Evolutionary conservation across 1,140 invertebrate genomes (phyloP).

Genomic region (Bombus cullumanus): DNA sequence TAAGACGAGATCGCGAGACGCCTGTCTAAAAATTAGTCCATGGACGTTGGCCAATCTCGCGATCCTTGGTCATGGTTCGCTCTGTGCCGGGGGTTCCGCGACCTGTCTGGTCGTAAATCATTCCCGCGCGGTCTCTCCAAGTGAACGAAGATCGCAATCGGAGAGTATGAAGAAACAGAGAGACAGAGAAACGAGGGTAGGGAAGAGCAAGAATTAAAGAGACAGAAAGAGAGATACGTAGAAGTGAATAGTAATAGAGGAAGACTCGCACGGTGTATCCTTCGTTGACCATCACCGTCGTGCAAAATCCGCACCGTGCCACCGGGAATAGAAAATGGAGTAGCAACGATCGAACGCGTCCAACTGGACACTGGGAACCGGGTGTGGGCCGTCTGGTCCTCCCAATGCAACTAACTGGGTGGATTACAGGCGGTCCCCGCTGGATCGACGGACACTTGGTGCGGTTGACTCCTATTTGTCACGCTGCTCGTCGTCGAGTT

Average conservation of each 20-base stretch:
- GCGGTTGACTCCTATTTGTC: constrained; percentile 58
- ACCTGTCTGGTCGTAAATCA: constrained; percentile 25
- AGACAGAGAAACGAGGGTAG: not conserved
- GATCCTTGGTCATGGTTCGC: constrained; percentile 53
- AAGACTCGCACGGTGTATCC: constrained; percentile 21
- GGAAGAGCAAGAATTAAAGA: not conserved
- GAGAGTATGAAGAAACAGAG: not conserved
- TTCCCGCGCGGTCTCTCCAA: not conserved
- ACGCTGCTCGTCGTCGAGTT: constrained; percentile 26
- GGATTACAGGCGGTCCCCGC: constrained; percentile 65
- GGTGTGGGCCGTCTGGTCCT: not conserved
- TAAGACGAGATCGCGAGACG: constrained; percentile 13
- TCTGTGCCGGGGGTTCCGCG: constrained; percentile 15
- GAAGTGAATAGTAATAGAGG: not conserved
- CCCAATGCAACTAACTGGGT: constrained; percentile 70
- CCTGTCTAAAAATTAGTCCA: not conserved
- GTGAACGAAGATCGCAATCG: constrained; percentile 18
- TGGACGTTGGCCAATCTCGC: constrained; percentile 2
- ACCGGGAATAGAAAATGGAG: not conserved
- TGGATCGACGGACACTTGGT: constrained; percentile 61
- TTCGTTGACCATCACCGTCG: constrained; percentile 1
- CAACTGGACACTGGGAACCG: not conserved
- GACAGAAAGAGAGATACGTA: not conserved
- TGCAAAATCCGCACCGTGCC: constrained; percentile 6
- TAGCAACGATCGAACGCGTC: constrained; percentile 1